Evolutionary conservation across 1,140 invertebrate species (phyloP).

Genomic region (Drosophila repleta): DNA sequence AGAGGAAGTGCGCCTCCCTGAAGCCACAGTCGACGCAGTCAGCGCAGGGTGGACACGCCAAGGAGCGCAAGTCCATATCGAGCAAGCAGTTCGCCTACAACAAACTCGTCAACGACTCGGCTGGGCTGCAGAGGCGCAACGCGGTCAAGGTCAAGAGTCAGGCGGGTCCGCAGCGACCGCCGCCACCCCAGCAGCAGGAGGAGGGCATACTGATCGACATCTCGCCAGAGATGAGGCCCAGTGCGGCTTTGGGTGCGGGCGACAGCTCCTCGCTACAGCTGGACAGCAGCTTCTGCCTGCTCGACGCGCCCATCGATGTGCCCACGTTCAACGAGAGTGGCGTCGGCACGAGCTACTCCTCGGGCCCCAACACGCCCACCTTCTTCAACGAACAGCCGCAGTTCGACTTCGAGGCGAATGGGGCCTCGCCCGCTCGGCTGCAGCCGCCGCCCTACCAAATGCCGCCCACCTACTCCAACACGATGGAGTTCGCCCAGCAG

Average conservation of each 20-base stretch:
- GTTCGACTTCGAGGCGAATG: constrained; percentile 47
- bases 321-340: constrained; percentile 82
- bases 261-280: constrained; percentile 67
- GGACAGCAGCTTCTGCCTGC: constrained; percentile 86
- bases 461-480: constrained; percentile 85
- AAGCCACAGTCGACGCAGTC: constrained; percentile 11
- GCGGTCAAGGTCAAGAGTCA: constrained; percentile 47
- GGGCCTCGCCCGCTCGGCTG: constrained; percentile 49
- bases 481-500: constrained; percentile 76
- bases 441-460: constrained; percentile 85
- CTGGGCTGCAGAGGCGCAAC: constrained; percentile 65
- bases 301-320: constrained; percentile 91
- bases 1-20: constrained; percentile 84
- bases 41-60: constrained; percentile 54
- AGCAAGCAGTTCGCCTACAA: constrained; percentile 91
- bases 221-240: constrained; percentile 85
- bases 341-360: constrained; percentile 4
- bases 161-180: constrained; percentile 84
- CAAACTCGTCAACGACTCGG: constrained; percentile 88
- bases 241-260: constrained; percentile 2
- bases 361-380: constrained; percentile 60
- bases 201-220: constrained; percentile 87
- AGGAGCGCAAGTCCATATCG: constrained; percentile 85
- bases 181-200: constrained; percentile 85
- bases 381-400: constrained; percentile 57